Evolutionary conservation across 2,797 vertebrate genomes (phyloP).

Genomic region (Typhlichthys subterraneus): DNA sequence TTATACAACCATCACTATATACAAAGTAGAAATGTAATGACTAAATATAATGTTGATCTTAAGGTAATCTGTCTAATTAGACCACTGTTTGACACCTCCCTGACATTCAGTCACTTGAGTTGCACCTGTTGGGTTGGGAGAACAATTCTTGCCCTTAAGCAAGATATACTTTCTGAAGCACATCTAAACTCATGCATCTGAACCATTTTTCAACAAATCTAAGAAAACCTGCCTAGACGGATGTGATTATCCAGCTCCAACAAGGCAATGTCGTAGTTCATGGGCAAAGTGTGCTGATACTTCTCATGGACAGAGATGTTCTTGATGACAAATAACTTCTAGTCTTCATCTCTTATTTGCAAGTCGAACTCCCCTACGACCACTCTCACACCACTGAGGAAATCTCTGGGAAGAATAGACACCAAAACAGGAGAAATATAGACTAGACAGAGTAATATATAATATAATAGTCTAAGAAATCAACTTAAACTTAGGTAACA

Average conservation of each 20-base stretch:
- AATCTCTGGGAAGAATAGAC: slow-evolving; percentile 43
- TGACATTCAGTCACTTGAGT: too few relatives aligned
- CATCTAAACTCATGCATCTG: background rate
- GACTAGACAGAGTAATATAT: background rate
- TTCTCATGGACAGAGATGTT: slow-evolving; percentile 78
- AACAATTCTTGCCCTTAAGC: too few relatives aligned
- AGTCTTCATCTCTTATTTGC: slow-evolving; percentile 59
- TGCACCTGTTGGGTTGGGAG: too few relatives aligned
- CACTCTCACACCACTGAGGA: slow-evolving; percentile 55
- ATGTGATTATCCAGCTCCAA: slow-evolving; percentile 79
- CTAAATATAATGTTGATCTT: too few relatives aligned
- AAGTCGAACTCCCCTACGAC: slow-evolving; percentile 70
- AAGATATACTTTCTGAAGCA: too few relatives aligned
- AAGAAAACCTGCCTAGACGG: slow-evolving; percentile 77
- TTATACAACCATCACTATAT: background rate
- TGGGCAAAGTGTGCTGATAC: slow-evolving; percentile 76
- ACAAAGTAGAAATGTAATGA: background rate
- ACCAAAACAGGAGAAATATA: background rate
- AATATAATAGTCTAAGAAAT: too few relatives aligned
- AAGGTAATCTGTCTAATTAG: too few relatives aligned
- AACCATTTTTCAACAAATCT: background rate
- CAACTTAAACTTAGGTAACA: too few relatives aligned
- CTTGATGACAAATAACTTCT: slow-evolving; percentile 78
- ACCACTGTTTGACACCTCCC: too few relatives aligned
- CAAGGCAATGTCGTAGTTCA: slow-evolving; percentile 86